Base-by-base conservation (phyloP, 2,113 vertebrate species). In the Dasyurus viverrinus region DNA sequence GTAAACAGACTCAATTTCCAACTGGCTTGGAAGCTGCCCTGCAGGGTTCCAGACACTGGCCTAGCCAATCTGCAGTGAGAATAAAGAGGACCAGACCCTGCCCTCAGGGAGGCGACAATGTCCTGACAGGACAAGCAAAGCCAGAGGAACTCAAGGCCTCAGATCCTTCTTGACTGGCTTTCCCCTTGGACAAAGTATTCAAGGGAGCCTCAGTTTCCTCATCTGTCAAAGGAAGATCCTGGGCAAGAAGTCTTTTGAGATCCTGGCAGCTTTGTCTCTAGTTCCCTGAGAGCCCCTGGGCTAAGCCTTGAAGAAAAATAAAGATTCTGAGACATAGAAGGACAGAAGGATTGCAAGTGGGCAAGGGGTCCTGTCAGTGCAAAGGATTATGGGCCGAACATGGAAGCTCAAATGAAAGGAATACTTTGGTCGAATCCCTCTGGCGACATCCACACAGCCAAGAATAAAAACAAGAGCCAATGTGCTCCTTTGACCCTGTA, bases 291-390 rank as follows among this genome's bases (percentile, higher is more conserved):
- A 84, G n/a, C n/a, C n/a, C n/a, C n/a, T 8, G n/a, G 68, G n/a
- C 42, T 42, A 8, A 84, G 19, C 68, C 14, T 84, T 84, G 19
- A 42, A 84, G 68, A n/a, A 76, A 76, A 76, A 60, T 30, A 60
- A 60, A 76, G 1, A 76, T n/a, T 76, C 68, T 76, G 68, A n/a
- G 19, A 84, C n/a, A 22, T 8, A 84, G 68, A 42, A 19, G n/a
- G 8, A 16, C 2, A 8, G 68, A 42, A 6, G 4, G 36, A n/a
- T 12, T 2, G 5, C 3, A 68, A 1, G 12, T 11, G 3, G 4
- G 60, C 36, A 36, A 84, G 16, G 60, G n/a, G 36, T 8, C 22
- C 68, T 42, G 68, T 2, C 68, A 7, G 9, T 22, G 68, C 68
- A 84, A 84, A 84, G 68, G 68, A 42, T 42, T 19, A 36, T n/a